Evolutionary conservation across 2,113 vertebrate genomes (phyloP).

Genomic region (Notothenia coriiceps): DNA sequence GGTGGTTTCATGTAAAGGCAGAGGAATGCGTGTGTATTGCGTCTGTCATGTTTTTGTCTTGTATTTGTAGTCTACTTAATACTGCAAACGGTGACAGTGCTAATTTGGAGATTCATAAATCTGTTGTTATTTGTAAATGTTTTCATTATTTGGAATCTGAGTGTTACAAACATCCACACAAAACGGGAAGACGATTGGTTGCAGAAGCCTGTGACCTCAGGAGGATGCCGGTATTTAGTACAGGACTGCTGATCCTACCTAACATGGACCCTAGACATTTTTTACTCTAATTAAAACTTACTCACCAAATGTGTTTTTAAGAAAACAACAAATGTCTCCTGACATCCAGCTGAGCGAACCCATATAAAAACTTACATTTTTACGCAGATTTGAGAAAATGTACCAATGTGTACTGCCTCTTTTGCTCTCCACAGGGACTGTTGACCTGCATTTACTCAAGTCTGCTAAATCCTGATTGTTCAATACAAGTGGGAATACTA

Average conservation of each 20-base stretch:
- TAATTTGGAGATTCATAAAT: constrained; percentile 10
- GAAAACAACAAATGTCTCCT: constrained; percentile 25
- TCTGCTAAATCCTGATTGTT: too few relatives aligned
- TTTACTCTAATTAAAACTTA: constrained; percentile 79
- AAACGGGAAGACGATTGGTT: constrained; percentile 20
- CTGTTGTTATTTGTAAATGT: not conserved
- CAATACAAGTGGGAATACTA: too few relatives aligned
- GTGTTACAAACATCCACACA: constrained; percentile 8
- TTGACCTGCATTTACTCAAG: too few relatives aligned
- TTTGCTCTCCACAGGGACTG: too few relatives aligned
- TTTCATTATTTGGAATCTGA: not conserved
- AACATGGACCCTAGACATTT: constrained; percentile 78
- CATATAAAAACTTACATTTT: too few relatives aligned
- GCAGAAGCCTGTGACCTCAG: constrained; percentile 64
- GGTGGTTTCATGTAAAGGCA: constrained; percentile 3
- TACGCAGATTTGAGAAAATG: too few relatives aligned
- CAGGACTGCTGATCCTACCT: constrained; percentile 72
- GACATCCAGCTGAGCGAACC: constrained; percentile 8
- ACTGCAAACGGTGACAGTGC: not conserved
- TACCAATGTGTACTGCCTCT: too few relatives aligned
- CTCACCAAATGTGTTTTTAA: constrained; percentile 38
- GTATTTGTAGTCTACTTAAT: constrained; percentile 1
- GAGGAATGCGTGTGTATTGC: constrained; percentile 9
- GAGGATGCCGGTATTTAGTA: constrained; percentile 77
- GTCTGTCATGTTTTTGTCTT: not conserved